These are phyloP conservation scores for Melierax canorus DNA, from an alignment of 2,113 vertebrate species.

Conservation along the genomic window DNA sequence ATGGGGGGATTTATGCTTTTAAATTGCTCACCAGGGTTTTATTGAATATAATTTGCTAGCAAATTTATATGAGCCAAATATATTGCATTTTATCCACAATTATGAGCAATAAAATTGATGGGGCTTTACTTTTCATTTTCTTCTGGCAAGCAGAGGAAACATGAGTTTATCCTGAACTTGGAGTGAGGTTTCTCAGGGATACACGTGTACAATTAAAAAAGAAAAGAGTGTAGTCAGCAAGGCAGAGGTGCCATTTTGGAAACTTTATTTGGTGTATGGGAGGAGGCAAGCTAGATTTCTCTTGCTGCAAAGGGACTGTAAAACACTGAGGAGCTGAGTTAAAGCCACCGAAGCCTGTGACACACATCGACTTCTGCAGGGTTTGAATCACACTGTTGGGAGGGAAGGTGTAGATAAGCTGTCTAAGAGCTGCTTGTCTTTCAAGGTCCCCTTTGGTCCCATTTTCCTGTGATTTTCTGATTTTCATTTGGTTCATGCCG, in stretches of 20 bases:
- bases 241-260: conserved; percentile 37
- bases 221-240: conserved; percentile 46
- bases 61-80: conserved; percentile 74
- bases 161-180: conserved; percentile 36
- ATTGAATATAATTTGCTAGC: conserved; percentile 75
- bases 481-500: not conserved
- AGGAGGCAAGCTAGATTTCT: not conserved
- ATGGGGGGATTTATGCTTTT: conserved; percentile 64
- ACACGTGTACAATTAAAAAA: conserved; percentile 34
- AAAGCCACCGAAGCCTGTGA: not conserved
- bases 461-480: not conserved
- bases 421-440: not conserved
- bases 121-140: conserved; percentile 76
- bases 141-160: conserved; percentile 63
- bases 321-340: conserved; percentile 2
- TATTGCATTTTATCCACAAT: conserved; percentile 74
- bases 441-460: not conserved
- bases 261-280: not conserved
- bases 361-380: not conserved
- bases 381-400: not conserved
- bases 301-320: not conserved
- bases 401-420: not conserved
- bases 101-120: conserved; percentile 73
- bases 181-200: conserved; percentile 49
- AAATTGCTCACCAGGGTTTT: conserved; percentile 72